These are phyloP conservation scores for Clarias platycephalus DNA, from an alignment of 2,797 vertebrate species.

Conservation along the genomic window DNA sequence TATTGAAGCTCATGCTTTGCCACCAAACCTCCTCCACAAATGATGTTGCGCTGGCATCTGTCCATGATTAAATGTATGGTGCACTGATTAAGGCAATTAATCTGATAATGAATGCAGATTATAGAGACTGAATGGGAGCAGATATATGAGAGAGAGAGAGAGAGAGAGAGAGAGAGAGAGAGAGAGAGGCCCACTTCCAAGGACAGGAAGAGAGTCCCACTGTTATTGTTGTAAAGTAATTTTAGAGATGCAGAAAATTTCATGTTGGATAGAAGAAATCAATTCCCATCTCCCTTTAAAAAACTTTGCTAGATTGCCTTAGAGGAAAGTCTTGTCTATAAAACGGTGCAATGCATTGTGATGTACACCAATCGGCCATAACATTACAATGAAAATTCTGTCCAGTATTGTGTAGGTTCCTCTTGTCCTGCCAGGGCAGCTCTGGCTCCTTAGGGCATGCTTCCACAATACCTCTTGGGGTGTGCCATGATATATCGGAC, in stretches of 20 bases:
- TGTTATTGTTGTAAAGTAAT: not conserved
- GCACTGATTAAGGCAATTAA: constrained; percentile 35
- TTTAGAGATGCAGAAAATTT: not conserved
- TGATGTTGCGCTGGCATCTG: constrained; percentile 29
- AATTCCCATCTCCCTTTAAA: not conserved
- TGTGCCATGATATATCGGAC: no score
- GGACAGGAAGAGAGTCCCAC: not conserved
- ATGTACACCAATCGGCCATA: no score
- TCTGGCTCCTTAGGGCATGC: no score
- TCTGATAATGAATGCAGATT: constrained; percentile 19
- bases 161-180: constrained; percentile 12
- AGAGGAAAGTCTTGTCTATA: not conserved
- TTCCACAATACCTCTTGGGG: no score
- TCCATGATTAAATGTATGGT: constrained; percentile 49
- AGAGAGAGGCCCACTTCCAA: not conserved
- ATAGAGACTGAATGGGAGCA: constrained; percentile 14
- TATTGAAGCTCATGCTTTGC: constrained; percentile 16
- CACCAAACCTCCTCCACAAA: constrained; percentile 7
- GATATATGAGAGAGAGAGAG: constrained; percentile 17
- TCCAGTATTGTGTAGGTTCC: no score
- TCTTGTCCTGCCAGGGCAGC: no score
- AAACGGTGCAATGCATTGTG: not conserved
- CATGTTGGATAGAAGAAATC: not conserved
- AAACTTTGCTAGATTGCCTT: not conserved
- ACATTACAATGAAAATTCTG: no score